Evolutionary conservation across 2,888 invertebrate genomes (phyloP).

Genomic region (Macrophya annulata): DNA sequence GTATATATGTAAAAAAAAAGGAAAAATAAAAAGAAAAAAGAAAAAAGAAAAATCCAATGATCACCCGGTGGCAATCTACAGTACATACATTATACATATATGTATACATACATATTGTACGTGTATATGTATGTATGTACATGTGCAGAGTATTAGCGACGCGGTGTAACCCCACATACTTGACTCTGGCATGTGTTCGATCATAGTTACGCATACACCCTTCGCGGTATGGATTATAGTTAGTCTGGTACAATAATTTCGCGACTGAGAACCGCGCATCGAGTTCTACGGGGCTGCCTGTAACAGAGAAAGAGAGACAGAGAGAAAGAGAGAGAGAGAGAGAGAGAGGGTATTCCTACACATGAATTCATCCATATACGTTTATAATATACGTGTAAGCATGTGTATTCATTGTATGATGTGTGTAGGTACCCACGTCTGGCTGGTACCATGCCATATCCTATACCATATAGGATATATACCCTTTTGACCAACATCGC

Average conservation of each 20-base stretch:
- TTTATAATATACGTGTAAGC: neutral
- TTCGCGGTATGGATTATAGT: constrained; percentile 76
- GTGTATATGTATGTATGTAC: neutral
- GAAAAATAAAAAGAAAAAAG: neutral
- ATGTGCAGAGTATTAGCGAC: constrained; percentile 3
- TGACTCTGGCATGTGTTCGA: constrained; percentile 50
- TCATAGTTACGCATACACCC: constrained; percentile 48
- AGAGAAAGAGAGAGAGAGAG: neutral
- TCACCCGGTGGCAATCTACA: constrained; percentile 26
- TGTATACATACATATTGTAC: too few species aligned
- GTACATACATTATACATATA: neutral
- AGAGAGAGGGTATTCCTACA: neutral
- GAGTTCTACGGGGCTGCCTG: neutral
- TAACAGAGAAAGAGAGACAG: neutral
- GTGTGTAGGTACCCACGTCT: neutral
- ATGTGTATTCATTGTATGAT: neutral
- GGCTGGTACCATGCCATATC: neutral
- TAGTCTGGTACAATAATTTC: constrained; percentile 76
- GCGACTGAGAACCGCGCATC: constrained; percentile 48
- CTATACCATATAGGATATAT: too few species aligned
- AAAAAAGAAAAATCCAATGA: constrained; percentile 20
- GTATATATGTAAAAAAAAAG: neutral
- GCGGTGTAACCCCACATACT: constrained; percentile 20
- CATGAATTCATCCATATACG: neutral
- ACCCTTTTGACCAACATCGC: constrained; percentile 2